Conservation (phyloP, 1,140 invertebrate species). For the honey bee (Apis mellifera) region Amel_HAv3.1 CM009942.2:8848001-8848500, state of each 20-base stretch:
- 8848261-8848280: no score
- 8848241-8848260: no score
- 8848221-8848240: not conserved
- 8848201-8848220: not conserved
- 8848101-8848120: not conserved
- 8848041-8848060: not conserved
- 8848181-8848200: not conserved
- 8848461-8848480: slow-evolving; percentile 30
- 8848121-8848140: slow-evolving; percentile 31
- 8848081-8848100: slow-evolving; percentile 6
- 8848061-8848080: slow-evolving; percentile 1
- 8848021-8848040: not conserved
- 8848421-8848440: slow-evolving; percentile 63
- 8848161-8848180: slow-evolving; percentile 30
- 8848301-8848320: not conserved
- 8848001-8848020: not conserved
- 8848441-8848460: slow-evolving; percentile 55
- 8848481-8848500: not conserved
- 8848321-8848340: no score
- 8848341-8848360: not conserved
- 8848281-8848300: not conserved
- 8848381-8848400: no score
- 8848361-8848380: not conserved
- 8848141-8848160: not conserved
- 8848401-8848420: not conserved